Conservation (phyloP, 2,888 invertebrate genomes). For the Hipparchia semele region DNA sequence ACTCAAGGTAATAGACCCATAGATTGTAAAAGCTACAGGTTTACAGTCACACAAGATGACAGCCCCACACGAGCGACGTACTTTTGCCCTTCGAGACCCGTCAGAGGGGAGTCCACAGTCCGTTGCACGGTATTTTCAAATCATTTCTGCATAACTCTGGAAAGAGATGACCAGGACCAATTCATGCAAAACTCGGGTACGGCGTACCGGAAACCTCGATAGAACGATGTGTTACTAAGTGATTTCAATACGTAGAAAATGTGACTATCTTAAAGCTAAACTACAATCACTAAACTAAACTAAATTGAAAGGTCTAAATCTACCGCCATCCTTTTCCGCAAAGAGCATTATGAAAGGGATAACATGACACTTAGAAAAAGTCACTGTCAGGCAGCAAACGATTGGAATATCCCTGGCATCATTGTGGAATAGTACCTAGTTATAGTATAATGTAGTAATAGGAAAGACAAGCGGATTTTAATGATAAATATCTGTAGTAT, state of each 20-base stretch:
- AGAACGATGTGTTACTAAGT: background rate
- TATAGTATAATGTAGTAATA: background rate
- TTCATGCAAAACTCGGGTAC: slow-evolving; percentile 56
- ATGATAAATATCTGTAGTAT: background rate
- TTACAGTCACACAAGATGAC: slow-evolving; percentile 64
- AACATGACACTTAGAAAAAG: background rate
- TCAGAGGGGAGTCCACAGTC: slow-evolving; percentile 56
- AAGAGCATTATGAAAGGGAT: too few relatives aligned
- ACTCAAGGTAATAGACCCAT: slow-evolving; percentile 52
- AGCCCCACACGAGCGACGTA: slow-evolving; percentile 62
- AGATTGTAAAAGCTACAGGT: slow-evolving; percentile 76
- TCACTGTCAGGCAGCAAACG: background rate
- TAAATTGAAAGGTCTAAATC: too few relatives aligned
- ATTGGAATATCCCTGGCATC: background rate
- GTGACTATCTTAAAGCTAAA: background rate
- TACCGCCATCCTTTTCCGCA: too few relatives aligned
- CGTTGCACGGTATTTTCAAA: slow-evolving; percentile 76
- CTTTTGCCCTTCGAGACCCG: slow-evolving; percentile 69
- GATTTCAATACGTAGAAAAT: background rate
- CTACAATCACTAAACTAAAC: too few relatives aligned
- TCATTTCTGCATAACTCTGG: slow-evolving; percentile 70
- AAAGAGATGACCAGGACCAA: slow-evolving; percentile 66
- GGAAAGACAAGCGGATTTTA: background rate
- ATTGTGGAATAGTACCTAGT: background rate
- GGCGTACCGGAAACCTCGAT: slow-evolving; percentile 63